phyloP scores from a whole-genome alignment of 2,888 invertebrate species.

The Drosophila subsilvestris region DNA sequence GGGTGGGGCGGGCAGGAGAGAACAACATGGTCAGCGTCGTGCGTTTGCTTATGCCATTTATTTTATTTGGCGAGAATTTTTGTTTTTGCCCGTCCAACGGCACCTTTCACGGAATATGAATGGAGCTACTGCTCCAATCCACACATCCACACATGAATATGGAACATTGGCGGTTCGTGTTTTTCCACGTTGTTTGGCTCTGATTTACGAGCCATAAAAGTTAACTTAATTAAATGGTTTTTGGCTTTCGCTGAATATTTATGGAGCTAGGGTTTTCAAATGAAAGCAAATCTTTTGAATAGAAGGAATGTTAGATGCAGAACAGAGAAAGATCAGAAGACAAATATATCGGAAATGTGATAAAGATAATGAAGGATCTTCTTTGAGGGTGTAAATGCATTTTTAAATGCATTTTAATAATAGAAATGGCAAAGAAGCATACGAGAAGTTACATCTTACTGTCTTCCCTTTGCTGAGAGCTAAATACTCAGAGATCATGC shows the following conservation, averaged over 20 bases:
- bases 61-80: conserved; percentile 61
- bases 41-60: conserved; percentile 58
- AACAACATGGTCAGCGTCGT: conserved; percentile 81
- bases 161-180: conserved; percentile 60
- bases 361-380: too few species aligned
- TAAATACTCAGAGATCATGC: background rate
- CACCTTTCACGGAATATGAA: conserved; percentile 51
- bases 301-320: background rate
- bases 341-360: too few species aligned
- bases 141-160: conserved; percentile 62
- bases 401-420: too few species aligned
- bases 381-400: background rate
- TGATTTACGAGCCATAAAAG: conserved; percentile 79
- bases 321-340: too few species aligned
- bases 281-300: conserved; percentile 8
- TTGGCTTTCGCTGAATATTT: conserved; percentile 65
- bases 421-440: too few species aligned
- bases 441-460: too few species aligned
- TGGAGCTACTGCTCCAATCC: background rate
- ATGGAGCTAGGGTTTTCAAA: conserved; percentile 49
- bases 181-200: conserved; percentile 57
- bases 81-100: conserved; percentile 55
- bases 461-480: background rate
- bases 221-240: conserved; percentile 78
- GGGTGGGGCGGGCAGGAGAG: background rate